Conservation (phyloP, 2,797 vertebrate species). For the Morus bassanus region DNA sequence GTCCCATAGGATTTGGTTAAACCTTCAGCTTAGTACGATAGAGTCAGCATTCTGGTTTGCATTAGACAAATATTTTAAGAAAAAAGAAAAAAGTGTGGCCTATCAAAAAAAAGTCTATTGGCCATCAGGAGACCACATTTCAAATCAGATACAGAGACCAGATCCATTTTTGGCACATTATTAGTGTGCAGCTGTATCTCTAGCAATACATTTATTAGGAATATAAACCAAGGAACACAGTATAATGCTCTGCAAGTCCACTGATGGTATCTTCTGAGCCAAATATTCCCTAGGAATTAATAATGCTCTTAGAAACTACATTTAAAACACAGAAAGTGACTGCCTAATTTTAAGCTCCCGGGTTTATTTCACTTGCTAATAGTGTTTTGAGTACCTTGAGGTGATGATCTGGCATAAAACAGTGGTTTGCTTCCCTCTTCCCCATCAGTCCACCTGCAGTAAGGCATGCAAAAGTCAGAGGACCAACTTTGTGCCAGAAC, state of each 20-base stretch:
- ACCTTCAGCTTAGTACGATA: neutral
- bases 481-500: neutral
- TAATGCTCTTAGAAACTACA: neutral
- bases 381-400: conserved; percentile 12
- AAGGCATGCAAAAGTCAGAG: neutral
- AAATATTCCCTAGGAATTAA: neutral
- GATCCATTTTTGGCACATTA: neutral
- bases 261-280: neutral
- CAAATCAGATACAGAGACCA: neutral
- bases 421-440: neutral
- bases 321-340: neutral
- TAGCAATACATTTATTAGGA: neutral
- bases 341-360: neutral
- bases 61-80: neutral
- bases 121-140: neutral
- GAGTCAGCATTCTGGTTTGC: neutral
- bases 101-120: neutral
- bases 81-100: accelerated
- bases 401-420: neutral
- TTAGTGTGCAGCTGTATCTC: neutral
- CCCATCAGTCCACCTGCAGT: neutral
- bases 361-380: conserved; percentile 2
- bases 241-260: neutral
- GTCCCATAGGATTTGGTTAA: neutral
- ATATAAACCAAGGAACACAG: neutral